Conservation (phyloP, 2,113 vertebrate species). For the Odontophorus gujanensis region DNA sequence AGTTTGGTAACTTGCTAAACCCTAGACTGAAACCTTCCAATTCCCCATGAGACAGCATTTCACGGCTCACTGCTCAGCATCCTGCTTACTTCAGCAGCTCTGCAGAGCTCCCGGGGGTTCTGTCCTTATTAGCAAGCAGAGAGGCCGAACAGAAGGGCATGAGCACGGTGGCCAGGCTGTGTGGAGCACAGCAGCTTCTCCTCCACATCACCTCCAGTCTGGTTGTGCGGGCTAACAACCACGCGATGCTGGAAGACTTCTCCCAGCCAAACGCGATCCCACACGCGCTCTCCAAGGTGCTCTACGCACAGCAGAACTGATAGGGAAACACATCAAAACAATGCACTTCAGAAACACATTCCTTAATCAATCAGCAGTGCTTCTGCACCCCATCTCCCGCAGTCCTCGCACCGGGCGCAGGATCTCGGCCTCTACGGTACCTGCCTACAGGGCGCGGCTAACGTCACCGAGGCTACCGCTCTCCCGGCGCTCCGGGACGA, state of each 20-base stretch:
- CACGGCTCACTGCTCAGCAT: neutral
- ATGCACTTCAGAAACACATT: neutral
- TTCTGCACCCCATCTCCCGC: neutral
- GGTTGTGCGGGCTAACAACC: neutral
- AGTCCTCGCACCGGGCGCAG: neutral
- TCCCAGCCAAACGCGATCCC: neutral
- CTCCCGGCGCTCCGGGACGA: no score
- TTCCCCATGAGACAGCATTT: neutral
- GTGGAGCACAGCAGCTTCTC: neutral
- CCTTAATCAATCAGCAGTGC: neutral
- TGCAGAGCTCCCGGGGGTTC: neutral
- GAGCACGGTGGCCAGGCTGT: neutral
- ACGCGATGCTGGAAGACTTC: neutral
- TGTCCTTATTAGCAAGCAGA: neutral
- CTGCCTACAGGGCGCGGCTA: neutral
- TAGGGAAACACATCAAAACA: neutral
- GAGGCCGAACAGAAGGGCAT: neutral
- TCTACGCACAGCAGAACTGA: neutral
- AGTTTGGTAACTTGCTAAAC: slow-evolving; percentile 51
- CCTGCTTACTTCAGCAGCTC: neutral
- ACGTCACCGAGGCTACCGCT: no score
- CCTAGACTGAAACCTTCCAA: slow-evolving; percentile 21
- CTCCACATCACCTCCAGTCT: neutral
- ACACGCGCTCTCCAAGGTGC: neutral
- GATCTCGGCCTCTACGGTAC: neutral